Conservation (phyloP, 2,113 vertebrate species). For the Eulacestoma nigropectus region DNA sequence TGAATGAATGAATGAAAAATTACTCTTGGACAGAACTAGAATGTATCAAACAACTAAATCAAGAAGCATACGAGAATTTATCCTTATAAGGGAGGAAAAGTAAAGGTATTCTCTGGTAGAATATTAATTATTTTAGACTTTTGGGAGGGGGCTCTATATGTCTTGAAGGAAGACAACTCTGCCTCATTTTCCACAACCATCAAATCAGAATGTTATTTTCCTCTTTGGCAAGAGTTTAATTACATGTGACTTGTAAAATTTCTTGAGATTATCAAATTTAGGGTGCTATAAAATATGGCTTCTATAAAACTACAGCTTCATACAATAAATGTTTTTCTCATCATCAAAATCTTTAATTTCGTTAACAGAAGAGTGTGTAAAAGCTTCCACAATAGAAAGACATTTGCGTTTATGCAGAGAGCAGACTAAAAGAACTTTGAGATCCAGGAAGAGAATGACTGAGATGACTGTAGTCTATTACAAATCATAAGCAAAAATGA, state of each 20-base stretch:
- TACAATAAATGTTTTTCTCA: not conserved
- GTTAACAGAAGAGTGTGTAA: not conserved
- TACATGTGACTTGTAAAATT: not conserved
- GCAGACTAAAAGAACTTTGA: not conserved
- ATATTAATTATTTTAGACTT: not conserved
- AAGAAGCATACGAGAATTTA: not conserved
- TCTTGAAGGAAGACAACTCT: not conserved
- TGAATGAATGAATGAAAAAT: not conserved
- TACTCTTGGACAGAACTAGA: not conserved
- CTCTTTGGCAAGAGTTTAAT: not conserved
- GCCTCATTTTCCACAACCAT: not conserved
- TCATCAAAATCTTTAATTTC: not conserved
- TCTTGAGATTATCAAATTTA: not conserved
- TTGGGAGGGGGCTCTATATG: rapidly evolving
- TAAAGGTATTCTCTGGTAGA: not conserved
- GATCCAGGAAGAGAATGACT: not conserved
- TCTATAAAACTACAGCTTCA: not conserved
- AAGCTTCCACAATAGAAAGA: not conserved
- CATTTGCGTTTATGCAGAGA: not conserved
- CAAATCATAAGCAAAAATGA: not conserved
- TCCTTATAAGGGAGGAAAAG: not conserved
- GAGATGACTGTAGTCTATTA: not conserved
- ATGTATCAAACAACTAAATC: not conserved
- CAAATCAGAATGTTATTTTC: not conserved
- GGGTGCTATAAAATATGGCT: not conserved